phyloP scores from a whole-genome alignment of 53 echinoderm and acorn worm genomes.

The Echinometra lucunter region DNA sequence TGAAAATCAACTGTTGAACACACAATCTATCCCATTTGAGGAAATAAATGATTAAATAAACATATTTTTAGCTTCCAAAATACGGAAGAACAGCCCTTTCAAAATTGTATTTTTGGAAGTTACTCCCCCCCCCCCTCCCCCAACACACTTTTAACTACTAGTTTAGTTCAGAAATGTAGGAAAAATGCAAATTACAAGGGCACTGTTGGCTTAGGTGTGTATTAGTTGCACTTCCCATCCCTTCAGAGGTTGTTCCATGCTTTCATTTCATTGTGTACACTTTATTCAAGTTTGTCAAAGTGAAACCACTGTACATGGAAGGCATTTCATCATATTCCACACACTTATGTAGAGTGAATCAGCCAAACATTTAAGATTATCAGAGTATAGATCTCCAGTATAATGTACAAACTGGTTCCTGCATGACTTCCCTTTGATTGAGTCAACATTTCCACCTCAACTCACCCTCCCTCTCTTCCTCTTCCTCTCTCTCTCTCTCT shows the following conservation, averaged over 20 bases:
- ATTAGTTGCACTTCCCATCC: no score
- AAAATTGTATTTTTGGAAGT: no score
- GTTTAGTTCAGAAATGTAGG: no score
- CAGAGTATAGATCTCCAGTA: background rate
- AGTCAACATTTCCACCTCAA: constrained; percentile 46
- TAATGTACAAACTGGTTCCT: constrained; percentile 35
- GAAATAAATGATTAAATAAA: no score
- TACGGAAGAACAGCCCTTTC: no score
- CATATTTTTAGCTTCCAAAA: no score
- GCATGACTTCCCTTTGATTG: constrained; percentile 41
- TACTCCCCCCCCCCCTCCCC: no score
- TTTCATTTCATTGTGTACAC: background rate
- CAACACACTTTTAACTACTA: no score
- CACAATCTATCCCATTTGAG: no score
- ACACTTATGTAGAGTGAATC: background rate
- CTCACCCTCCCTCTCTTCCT: constrained; percentile 3
- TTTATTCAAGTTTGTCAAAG: background rate
- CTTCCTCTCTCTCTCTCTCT: background rate
- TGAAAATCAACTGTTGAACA: no score
- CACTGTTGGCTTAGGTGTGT: no score
- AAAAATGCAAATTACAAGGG: no score
- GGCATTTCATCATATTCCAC: constrained; percentile 1
- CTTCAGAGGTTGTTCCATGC: background rate
- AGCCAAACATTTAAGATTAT: background rate
- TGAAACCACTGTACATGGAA: background rate